phyloP scores from a whole-genome alignment of 2,113 vertebrate species.

The Albula goreensis region DNA sequence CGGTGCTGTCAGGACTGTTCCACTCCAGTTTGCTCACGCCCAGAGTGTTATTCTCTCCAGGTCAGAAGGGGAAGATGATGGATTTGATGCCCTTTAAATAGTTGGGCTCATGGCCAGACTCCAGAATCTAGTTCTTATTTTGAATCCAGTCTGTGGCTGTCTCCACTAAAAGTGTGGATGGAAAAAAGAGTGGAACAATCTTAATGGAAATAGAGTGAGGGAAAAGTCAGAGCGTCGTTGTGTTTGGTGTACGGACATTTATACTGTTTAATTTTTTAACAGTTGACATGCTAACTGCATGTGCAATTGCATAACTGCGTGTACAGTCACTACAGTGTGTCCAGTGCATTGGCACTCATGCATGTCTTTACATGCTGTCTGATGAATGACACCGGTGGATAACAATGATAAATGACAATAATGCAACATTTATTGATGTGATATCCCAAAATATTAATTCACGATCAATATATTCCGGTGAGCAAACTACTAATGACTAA shows the following conservation, averaged over 20 bases:
- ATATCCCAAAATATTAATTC: too few relatives aligned
- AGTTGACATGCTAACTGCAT: not conserved
- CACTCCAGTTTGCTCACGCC: not conserved
- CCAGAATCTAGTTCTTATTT: not conserved
- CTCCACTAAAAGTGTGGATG: not conserved
- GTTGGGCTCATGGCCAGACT: not conserved
- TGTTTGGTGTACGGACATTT: not conserved
- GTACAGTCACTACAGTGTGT: not conserved
- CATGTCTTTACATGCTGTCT: too few relatives aligned
- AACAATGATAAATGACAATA: too few relatives aligned
- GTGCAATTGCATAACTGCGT: not conserved
- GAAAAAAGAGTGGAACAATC: not conserved
- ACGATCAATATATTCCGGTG: too few relatives aligned
- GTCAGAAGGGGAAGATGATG: constrained; percentile 6
- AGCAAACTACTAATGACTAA: too few relatives aligned
- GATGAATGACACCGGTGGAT: too few relatives aligned
- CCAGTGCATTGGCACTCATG: not conserved
- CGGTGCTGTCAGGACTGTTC: too few relatives aligned
- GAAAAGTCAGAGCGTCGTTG: not conserved
- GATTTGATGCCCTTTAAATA: constrained; percentile 9
- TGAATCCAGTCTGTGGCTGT: not conserved
- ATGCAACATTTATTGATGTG: too few relatives aligned
- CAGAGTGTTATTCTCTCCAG: constrained; percentile 2
- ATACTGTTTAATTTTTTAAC: not conserved
- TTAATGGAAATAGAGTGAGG: not conserved